A percentile compares a stretch with the other conserved stretches of the same genome.
These are phyloP conservation scores for Platycheirus rosarum DNA, from an alignment of 2,888 invertebrate genomes.

Conservation along the genomic window DNA sequence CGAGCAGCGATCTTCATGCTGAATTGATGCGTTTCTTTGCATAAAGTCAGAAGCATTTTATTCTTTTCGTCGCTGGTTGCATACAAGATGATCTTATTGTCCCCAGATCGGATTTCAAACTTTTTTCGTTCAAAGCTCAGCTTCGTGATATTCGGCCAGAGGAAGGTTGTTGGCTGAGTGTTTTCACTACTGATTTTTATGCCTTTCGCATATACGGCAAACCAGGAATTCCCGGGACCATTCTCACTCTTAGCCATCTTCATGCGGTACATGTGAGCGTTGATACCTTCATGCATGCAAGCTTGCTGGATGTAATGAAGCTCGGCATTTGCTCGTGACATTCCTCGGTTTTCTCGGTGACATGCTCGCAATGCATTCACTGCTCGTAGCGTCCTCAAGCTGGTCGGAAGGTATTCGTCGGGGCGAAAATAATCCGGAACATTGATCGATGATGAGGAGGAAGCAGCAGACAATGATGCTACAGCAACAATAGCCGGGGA, in stretches of 20 bases:
- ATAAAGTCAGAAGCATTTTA: constrained; percentile 92
- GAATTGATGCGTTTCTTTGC: constrained; percentile 97
- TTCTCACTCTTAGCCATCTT: constrained; percentile 89
- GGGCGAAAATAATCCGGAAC: constrained; percentile 88
- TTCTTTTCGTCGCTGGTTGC: constrained; percentile 97
- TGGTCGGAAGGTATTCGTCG: constrained; percentile 92
- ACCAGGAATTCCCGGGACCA: constrained; percentile 91
- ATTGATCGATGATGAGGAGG: constrained; percentile 76
- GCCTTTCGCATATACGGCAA: constrained; percentile 96
- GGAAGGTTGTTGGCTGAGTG: constrained; percentile 90
- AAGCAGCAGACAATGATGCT: constrained; percentile 75
- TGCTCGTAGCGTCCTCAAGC: constrained; percentile 84
- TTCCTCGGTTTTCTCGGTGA: constrained; percentile 91
- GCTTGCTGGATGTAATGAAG: constrained; percentile 94
- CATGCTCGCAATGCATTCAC: constrained; percentile 86
- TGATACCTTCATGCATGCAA: constrained; percentile 92
- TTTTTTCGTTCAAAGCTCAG: constrained; percentile 98
- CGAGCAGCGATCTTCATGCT: constrained; percentile 95
- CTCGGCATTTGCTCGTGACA: constrained; percentile 92
- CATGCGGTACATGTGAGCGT: constrained; percentile 94
- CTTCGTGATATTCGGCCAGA: constrained; percentile 98
- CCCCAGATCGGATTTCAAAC: constrained; percentile 96
- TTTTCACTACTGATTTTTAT: constrained; percentile 92
- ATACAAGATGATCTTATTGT: constrained; percentile 93
- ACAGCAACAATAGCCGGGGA: constrained; percentile 64